phyloP scores from a whole-genome alignment of 2,888 invertebrate genomes.

The Lithophane leautieri region DNA sequence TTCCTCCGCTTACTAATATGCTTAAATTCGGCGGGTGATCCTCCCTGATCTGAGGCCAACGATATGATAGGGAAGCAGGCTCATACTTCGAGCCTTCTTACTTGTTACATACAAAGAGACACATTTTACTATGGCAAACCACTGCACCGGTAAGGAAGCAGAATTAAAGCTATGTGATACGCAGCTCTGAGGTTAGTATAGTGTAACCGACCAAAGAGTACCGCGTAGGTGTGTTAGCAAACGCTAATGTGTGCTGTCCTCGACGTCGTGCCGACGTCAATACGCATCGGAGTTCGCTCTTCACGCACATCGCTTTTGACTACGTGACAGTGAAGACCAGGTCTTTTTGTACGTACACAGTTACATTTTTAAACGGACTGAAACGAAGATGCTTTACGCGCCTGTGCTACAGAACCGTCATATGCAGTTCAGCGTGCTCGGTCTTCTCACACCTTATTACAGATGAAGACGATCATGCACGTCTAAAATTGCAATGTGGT shows the following conservation, averaged over 20 bases:
- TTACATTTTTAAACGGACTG: conserved; percentile 60
- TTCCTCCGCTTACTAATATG: conserved; percentile 93
- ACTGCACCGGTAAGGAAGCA: background rate
- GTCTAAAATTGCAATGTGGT: background rate
- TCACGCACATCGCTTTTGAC: conserved; percentile 20
- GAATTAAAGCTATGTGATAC: conserved; percentile 7
- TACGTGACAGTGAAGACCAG: background rate
- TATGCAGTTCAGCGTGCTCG: conserved; percentile 11
- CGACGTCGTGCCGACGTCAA: conserved; percentile 5
- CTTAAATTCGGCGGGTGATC: conserved; percentile 90
- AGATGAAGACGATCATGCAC: conserved; percentile 9
- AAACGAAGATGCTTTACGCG: conserved; percentile 8
- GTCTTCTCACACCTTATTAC: conserved; percentile 12
- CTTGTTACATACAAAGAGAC: conserved; percentile 13
- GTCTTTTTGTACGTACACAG: conserved; percentile 25
- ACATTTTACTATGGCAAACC: background rate
- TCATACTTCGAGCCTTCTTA: conserved; percentile 54
- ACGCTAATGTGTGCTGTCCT: conserved; percentile 7
- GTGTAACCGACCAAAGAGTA: conserved; percentile 27
- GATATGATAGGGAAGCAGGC: conserved; percentile 59
- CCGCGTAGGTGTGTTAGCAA: conserved; percentile 23
- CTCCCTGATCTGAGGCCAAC: conserved; percentile 59
- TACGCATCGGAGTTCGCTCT: conserved; percentile 10
- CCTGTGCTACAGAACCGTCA: conserved; percentile 56
- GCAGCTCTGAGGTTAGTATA: background rate